Conservation (phyloP, 2,888 invertebrate species). For the Erynnis tages region DNA sequence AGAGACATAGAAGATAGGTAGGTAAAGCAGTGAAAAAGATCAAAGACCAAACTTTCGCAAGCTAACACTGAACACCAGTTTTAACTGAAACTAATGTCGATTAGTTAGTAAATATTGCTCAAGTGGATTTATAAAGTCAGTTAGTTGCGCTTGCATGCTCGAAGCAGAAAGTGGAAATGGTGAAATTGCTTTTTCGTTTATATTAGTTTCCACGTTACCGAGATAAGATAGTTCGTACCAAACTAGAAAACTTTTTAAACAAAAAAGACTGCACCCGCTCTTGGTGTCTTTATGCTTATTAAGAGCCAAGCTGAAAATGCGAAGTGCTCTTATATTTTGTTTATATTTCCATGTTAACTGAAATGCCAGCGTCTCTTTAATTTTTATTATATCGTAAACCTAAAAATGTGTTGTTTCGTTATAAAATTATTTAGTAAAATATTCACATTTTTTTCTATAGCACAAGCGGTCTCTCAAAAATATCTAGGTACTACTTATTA, state of each 20-base stretch:
- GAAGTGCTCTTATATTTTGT: not conserved
- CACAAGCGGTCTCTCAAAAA: no score
- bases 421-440: no score
- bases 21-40: no score
- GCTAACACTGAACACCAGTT: not conserved
- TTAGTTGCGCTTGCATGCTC: constrained; percentile 1
- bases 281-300: not conserved
- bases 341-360: no score
- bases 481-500: no score
- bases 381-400: no score
- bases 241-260: not conserved
- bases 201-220: not conserved
- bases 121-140: not conserved
- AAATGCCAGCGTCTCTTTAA: no score
- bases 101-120: constrained; percentile 11
- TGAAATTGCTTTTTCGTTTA: constrained; percentile 11
- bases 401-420: no score
- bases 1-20: not conserved
- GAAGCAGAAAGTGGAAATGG: not conserved
- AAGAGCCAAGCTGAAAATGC: not conserved
- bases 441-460: no score
- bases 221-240: not conserved
- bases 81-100: constrained; percentile 6
- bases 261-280: not conserved
- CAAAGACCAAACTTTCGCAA: not conserved